Evolutionary conservation across 2,888 invertebrate genomes (phyloP), one percentile per base, ranked within the genome.

Genomic region (Acrobasis consociella): DNA sequence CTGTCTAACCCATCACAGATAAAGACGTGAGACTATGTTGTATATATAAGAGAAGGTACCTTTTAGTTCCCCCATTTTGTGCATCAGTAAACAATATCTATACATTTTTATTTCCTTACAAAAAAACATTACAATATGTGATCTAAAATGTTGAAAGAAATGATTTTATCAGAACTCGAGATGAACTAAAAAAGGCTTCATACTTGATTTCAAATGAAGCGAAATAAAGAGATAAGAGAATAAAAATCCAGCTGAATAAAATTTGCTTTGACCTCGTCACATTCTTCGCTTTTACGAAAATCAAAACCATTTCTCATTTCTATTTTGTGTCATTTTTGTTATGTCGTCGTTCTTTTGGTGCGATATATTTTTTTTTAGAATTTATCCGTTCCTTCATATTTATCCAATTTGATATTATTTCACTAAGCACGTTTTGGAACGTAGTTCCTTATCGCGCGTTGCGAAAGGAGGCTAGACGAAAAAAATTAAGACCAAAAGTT

Each of bases 311-410:
- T 56, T 65, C 60, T 63, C 60, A 65, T 69, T 65, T 59, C 62
- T 60, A 69, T 69, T 67, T 67, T 68, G 68, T 67, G 68, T 74
- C 71, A 72, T 74, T 71, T 69, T 72, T 72, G 13, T n/a, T 3
- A n/a, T 13, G 11, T 46, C 46, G 13, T 46, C 13, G 46, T 46
- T 13, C 13, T 42, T 11, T 42, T n/a, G 11, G n/a, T 13, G 5
- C 13, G 11, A 46, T 3, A 13, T 46, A 7, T 42, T 7, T 46
- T 11, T 42, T 42, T 13, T 10, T 2, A 11, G 9, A 42, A 3
- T 42, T 11, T 42, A 42, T 10, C 42, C 11, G 2, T 42, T 42
- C 7, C 7, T 13, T 11, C 1, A 13, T 10, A 42, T 42, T 42
- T 11, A 42, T 42, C 7, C 42, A 11, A 42, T 42, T 42, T 42